These are phyloP conservation scores for Saccopteryx leptura DNA, from an alignment of 2,113 vertebrate species.

Conservation along the genomic window DNA sequence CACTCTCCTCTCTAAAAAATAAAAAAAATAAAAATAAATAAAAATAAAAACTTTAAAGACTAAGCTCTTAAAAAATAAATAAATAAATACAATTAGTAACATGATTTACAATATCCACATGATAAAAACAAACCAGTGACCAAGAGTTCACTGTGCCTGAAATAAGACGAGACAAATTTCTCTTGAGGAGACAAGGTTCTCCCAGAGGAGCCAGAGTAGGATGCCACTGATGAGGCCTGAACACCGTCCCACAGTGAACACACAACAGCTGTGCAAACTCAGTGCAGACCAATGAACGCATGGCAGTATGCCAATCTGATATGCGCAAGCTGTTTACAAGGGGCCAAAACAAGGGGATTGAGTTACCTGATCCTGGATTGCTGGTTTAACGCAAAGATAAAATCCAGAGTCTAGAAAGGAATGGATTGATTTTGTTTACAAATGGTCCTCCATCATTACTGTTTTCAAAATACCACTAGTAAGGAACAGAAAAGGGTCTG, in stretches of 20 bases:
- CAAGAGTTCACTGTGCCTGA: neutral
- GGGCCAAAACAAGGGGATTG: neutral
- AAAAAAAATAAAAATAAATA: no score
- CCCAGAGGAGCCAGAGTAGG: neutral
- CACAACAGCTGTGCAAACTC: no score
- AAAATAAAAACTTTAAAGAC: no score
- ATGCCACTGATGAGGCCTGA: neutral
- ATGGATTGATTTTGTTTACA: neutral
- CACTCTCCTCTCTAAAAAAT: no score
- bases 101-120: neutral
- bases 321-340: neutral
- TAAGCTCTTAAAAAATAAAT: no score
- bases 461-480: neutral
- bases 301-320: rapidly evolving
- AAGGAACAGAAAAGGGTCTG: neutral
- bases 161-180: constrained; percentile 20
- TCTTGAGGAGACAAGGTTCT: neutral
- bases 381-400: neutral
- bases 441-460: neutral
- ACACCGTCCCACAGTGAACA: neutral
- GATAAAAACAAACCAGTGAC: neutral
- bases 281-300: neutral
- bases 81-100: neutral
- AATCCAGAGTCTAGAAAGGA: constrained; percentile 14
- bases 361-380: neutral